Base-by-base conservation (phyloP, 2,113 vertebrate genomes). In the Nannobrachium achirus region DNA sequence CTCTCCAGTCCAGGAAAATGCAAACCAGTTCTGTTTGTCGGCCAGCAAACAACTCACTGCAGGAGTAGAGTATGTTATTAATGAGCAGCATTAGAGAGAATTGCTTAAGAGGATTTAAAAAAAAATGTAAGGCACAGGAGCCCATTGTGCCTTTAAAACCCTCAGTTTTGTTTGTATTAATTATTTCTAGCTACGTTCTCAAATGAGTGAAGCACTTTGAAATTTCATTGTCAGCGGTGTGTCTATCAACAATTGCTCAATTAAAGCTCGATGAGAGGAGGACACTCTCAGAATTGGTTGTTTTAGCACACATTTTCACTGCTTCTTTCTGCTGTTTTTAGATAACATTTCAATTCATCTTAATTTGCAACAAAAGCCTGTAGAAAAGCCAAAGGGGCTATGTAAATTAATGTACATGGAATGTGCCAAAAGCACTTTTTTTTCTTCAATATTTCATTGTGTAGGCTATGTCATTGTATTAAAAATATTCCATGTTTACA, bases 321-420 rank as follows among this genome's bases (percentile, higher is more conserved):
- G 59, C 20, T 7, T 11, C 69, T 62, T 69, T 58, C 78, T 53
- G 48, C 42, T 18, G 19, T 8, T 13, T 33, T 33, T 33, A 33
- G 25, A 33, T 33, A 33, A 33, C 25, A 33, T 33, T 33, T 4
- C 1, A 10, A 49, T 45, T 49, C 51, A 70, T 50, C 57, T 66
- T 40, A 57, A 75, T 72, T 40, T 51, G 62, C 46, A 76, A 66
- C 39, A 9, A 63, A 48, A 16, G 70, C 10, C 53, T 20, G 4
- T 3, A 41, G 16, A 70, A 63, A 60, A 20, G 7, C 18, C n/a
- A 20, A 53, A 20, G 14, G 45, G 11, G 5, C 9, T 48, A 53
- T 11, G 45, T 69, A 40, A 65, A 65, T 55, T 16, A 40, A 4
- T 18, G 19, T 11, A 7, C n/a, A 39, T 7, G 45, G 7, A 13